phyloP scores from a whole-genome alignment of 2,888 invertebrate genomes.

The Syrphus vitripennis region DNA sequence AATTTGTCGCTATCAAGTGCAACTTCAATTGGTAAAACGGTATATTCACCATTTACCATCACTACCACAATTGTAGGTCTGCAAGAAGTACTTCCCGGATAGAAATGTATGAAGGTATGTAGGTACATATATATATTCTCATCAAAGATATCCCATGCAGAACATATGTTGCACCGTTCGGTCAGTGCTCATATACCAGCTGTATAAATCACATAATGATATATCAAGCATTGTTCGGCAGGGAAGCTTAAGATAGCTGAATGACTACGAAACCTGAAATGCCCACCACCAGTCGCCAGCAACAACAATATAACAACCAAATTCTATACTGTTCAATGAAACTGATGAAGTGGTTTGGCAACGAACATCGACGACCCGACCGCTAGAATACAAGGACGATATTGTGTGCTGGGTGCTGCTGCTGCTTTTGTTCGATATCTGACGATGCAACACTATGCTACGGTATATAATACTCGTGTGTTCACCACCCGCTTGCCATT shows the following conservation, averaged over 20 bases:
- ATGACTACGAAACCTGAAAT: constrained; percentile 1
- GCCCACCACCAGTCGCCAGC: constrained; percentile 33
- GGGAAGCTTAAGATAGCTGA: constrained; percentile 44
- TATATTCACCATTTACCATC: constrained; percentile 28
- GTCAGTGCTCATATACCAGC: constrained; percentile 51
- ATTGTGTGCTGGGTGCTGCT: background rate
- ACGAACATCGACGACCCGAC: constrained; percentile 37
- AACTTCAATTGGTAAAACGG: constrained; percentile 43
- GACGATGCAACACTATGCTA: constrained; percentile 46
- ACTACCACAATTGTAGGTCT: background rate
- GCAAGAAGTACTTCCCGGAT: constrained; percentile 7
- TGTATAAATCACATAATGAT: constrained; percentile 65
- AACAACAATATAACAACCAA: constrained; percentile 38
- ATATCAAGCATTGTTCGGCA: constrained; percentile 65
- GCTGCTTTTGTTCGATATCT: constrained; percentile 57
- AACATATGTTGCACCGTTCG: constrained; percentile 56
- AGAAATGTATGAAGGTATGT: background rate
- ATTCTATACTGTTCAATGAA: constrained; percentile 64
- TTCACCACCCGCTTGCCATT: constrained; percentile 56
- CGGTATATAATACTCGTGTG: background rate
- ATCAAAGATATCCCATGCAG: background rate
- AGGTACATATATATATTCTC: background rate
- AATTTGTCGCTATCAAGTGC: constrained; percentile 69
- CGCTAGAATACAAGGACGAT: constrained; percentile 31
- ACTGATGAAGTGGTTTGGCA: constrained; percentile 70